These are phyloP conservation scores for Clarias pachynema DNA, from an alignment of 2,797 vertebrate species.

Conservation along the genomic window DNA sequence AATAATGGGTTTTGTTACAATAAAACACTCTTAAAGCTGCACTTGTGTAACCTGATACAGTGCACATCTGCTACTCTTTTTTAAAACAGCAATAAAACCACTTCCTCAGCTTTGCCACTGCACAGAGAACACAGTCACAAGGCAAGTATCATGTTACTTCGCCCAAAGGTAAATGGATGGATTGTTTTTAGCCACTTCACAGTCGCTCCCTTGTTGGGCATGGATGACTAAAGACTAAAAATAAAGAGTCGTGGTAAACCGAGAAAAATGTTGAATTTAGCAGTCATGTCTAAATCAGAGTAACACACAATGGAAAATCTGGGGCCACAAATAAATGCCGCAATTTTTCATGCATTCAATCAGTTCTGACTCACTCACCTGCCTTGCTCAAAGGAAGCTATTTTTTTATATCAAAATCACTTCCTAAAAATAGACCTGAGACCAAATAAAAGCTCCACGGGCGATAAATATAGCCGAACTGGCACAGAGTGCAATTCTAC, in stretches of 20 bases:
- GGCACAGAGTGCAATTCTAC: conserved; percentile 2
- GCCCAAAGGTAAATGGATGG: conserved; percentile 39
- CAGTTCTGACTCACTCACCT: conserved; percentile 16
- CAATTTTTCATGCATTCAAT: not conserved
- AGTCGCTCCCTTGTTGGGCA: conserved; percentile 40
- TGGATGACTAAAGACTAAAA: too few species aligned
- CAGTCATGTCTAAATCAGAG: not conserved
- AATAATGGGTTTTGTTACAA: conserved; percentile 5
- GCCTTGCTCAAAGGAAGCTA: not conserved
- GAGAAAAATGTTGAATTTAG: not conserved
- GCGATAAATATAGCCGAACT: conserved; percentile 40
- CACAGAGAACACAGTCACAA: conserved; percentile 36
- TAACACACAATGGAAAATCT: not conserved
- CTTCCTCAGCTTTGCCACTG: conserved; percentile 27
- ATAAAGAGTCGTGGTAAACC: not conserved
- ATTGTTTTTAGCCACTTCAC: conserved; percentile 44
- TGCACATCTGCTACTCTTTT: not conserved
- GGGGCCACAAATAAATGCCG: not conserved
- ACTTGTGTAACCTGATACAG: not conserved
- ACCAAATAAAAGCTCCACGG: conserved; percentile 10
- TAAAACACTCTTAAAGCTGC: not conserved
- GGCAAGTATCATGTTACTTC: conserved; percentile 43
- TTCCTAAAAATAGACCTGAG: conserved; percentile 25
- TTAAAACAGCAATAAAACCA: conserved; percentile 20
- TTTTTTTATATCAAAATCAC: not conserved